Conservation (phyloP, 2,113 vertebrate species). For the Ellobius talpinus region DNA sequence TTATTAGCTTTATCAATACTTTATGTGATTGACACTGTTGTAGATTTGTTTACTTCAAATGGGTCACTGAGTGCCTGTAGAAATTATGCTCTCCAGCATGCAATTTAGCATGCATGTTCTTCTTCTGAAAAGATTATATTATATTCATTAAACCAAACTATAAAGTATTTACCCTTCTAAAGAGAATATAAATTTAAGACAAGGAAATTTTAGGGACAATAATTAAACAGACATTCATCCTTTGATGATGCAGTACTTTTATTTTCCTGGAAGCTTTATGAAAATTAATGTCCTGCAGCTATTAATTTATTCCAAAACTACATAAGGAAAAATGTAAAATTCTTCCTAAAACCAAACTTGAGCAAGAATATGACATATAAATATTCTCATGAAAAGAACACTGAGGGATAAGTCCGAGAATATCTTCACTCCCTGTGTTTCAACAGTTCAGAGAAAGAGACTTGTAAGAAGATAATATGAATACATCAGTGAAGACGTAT, state of each 20-base stretch:
- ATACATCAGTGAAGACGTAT: not conserved
- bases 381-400: not conserved
- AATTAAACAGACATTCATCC: not conserved
- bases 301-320: not conserved
- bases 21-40: not conserved
- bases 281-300: not conserved
- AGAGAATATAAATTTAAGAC: not conserved
- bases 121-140: not conserved
- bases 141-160: not conserved
- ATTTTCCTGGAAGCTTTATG: not conserved
- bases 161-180: slow-evolving; percentile 21
- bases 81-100: not conserved
- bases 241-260: not conserved
- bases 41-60: not conserved
- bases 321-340: slow-evolving; percentile 16
- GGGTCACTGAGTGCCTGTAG: not conserved
- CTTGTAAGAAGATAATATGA: not conserved
- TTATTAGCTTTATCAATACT: not conserved
- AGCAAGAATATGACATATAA: not conserved
- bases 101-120: not conserved
- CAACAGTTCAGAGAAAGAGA: not conserved
- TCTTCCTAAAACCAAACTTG: not conserved
- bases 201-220: not conserved
- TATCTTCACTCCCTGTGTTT: not conserved
- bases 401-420: not conserved